Percentiles rank a stretch among this genome's conserved stretches.
Evolutionary conservation across 2,888 invertebrate genomes (phyloP).

Genomic region (Sesamia inferens): DNA sequence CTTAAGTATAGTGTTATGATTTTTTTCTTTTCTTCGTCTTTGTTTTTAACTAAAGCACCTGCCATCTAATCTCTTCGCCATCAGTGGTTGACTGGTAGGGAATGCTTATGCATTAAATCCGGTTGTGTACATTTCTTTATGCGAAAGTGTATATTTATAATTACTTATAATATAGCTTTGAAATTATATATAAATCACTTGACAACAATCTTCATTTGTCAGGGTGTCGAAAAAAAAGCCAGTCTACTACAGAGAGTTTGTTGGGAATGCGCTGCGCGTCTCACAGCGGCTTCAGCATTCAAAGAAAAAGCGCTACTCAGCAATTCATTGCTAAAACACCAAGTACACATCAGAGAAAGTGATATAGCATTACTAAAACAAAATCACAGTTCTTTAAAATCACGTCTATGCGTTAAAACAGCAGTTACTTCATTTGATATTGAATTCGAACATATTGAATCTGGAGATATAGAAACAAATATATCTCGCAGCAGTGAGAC

Average conservation of each 20-base stretch:
- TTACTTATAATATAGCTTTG: neutral
- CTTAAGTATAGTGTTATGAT: no score
- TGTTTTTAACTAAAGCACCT: no score
- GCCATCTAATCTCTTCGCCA: no score
- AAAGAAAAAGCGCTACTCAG: conserved; percentile 33
- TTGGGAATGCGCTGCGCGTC: conserved; percentile 34
- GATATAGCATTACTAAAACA: conserved; percentile 21
- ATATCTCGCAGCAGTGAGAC: neutral
- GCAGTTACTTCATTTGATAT: neutral
- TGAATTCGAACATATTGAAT: neutral
- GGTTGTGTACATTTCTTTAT: no score
- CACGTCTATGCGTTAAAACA: neutral
- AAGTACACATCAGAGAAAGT: conserved; percentile 13
- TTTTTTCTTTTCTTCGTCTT: no score
- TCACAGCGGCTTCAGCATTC: conserved; percentile 33
- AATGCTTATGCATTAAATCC: no score
- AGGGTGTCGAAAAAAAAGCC: conserved; percentile 2
- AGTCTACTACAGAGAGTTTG: conserved; percentile 9
- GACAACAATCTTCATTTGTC: conserved; percentile 8
- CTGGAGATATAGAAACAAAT: conserved; percentile 4
- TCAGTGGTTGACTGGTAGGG: no score
- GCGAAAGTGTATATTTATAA: neutral
- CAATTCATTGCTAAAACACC: conserved; percentile 27
- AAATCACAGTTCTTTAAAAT: conserved; percentile 14
- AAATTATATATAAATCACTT: neutral